These are phyloP conservation scores for Rhinella marina DNA, from an alignment of 2,797 vertebrate genomes.

Conservation along the genomic window DNA sequence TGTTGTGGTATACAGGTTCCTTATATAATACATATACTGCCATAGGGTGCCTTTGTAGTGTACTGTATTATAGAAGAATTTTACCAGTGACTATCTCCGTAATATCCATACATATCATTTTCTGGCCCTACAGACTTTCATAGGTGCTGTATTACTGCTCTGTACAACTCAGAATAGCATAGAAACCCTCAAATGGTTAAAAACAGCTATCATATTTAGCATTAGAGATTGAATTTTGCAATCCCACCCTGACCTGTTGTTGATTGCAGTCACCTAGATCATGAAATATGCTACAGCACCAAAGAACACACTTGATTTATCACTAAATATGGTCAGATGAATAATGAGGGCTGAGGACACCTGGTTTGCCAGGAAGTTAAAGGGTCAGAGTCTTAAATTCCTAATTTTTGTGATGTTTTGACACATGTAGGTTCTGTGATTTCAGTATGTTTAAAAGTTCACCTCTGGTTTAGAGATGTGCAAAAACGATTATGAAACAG, in stretches of 20 bases:
- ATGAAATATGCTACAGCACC: not conserved
- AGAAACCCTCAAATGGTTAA: not conserved
- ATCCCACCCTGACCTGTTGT: conserved; percentile 2
- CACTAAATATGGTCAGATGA: conserved; percentile 5
- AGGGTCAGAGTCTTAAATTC: conserved; percentile 9
- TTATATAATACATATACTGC: not conserved
- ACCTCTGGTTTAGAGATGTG: not conserved
- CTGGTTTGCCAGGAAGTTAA: conserved; percentile 13
- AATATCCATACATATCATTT: not conserved
- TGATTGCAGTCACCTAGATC: conserved; percentile 2
- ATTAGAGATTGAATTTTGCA: not conserved
- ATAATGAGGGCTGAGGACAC: conserved; percentile 53
- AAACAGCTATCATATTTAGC: not conserved
- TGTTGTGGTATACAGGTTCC: not conserved
- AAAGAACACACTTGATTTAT: not conserved
- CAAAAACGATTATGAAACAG: not conserved
- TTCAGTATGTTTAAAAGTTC: not conserved
- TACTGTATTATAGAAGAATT: not conserved
- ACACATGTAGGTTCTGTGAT: not conserved
- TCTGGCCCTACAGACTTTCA: not conserved
- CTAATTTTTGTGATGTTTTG: conserved; percentile 24
- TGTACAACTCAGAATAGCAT: not conserved
- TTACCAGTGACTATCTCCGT: not conserved
- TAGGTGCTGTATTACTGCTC: not conserved
- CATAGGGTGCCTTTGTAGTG: not conserved